Evolutionary conservation across 1,140 invertebrate genomes (phyloP).

Genomic region (Arctopsyche grandis): DNA sequence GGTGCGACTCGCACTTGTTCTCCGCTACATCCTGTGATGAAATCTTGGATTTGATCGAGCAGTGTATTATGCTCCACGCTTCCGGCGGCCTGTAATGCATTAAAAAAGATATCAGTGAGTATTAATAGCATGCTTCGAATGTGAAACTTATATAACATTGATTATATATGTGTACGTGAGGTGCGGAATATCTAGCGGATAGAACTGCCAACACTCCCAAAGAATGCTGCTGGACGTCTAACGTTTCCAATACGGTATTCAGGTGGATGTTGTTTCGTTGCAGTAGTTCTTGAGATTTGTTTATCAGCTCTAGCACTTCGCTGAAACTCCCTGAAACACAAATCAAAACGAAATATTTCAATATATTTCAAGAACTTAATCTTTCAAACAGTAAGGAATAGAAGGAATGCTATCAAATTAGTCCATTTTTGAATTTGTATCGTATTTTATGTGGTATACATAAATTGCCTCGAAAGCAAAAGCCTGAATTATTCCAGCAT

Average conservation of each 20-base stretch:
- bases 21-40: conserved; percentile 84
- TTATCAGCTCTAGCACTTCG: conserved; percentile 82
- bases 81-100: conserved; percentile 57
- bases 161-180: conserved; percentile 58
- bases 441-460: too few species aligned
- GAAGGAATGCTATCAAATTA: too few species aligned
- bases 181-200: conserved; percentile 76
- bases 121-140: conserved; percentile 12
- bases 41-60: conserved; percentile 80
- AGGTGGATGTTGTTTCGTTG: conserved; percentile 84
- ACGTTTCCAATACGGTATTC: conserved; percentile 88
- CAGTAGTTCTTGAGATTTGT: conserved; percentile 82
- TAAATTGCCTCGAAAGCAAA: too few species aligned
- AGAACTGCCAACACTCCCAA: conserved; percentile 88
- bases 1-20: conserved; percentile 88
- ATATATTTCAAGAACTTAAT: too few species aligned
- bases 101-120: conserved; percentile 9
- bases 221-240: conserved; percentile 90
- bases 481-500: too few species aligned
- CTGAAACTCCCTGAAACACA: conserved; percentile 79
- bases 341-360: conserved; percentile 26
- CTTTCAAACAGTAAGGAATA: too few species aligned
- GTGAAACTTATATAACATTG: too few species aligned
- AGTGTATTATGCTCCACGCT: conserved; percentile 67
- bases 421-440: too few species aligned